phyloP scores from a whole-genome alignment of 2,113 vertebrate species.

The Scomber japonicus region DNA sequence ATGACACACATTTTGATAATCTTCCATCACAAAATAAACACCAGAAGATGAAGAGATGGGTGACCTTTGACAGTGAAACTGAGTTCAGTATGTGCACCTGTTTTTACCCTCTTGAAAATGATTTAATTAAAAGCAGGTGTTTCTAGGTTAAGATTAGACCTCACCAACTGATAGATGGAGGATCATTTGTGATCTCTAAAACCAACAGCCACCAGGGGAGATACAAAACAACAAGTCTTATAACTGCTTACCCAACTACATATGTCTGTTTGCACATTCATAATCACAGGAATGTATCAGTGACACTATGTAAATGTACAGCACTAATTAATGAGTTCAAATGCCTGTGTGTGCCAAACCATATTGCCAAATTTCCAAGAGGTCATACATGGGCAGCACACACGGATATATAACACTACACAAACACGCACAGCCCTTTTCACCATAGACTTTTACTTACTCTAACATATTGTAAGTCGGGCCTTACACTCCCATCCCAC shows the following conservation, averaged over 20 bases:
- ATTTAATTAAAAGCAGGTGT: neutral
- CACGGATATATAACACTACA: slow-evolving; percentile 3
- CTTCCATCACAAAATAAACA: neutral
- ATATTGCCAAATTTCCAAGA: slow-evolving; percentile 14
- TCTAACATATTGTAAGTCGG: slow-evolving; percentile 58
- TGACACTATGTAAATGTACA: neutral
- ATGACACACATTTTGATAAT: neutral
- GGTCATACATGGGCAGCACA: slow-evolving; percentile 16
- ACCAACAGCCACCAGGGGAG: slow-evolving; percentile 4
- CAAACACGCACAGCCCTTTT: slow-evolving; percentile 19
- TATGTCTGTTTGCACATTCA: neutral
- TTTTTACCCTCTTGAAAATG: neutral
- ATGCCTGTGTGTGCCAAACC: neutral
- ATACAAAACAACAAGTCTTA: too few relatives aligned
- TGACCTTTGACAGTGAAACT: slow-evolving; percentile 25
- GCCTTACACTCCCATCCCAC: slow-evolving; percentile 51
- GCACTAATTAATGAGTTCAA: neutral
- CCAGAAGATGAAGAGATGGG: slow-evolving; percentile 28
- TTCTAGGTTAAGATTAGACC: too few relatives aligned
- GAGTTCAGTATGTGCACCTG: neutral
- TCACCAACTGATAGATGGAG: neutral
- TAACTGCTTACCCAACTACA: too few relatives aligned
- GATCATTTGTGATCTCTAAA: slow-evolving; percentile 14
- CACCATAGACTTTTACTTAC: slow-evolving; percentile 45
- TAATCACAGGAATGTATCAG: neutral